Base-by-base conservation (phyloP, 2,797 vertebrate genomes). In the Molossus molossus region DNA sequence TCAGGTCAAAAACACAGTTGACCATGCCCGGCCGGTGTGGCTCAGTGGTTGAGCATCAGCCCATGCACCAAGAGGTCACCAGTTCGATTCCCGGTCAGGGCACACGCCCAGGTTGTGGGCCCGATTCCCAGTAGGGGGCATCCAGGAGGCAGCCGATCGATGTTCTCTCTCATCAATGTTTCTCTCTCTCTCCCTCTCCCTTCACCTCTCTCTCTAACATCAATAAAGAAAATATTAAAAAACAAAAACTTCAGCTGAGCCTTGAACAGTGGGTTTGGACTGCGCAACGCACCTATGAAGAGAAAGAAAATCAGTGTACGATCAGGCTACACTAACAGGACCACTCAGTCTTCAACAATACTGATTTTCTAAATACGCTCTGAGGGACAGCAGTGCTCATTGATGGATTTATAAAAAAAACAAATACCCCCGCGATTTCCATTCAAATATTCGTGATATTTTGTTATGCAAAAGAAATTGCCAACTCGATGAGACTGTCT, bases 251-350 rank as follows among this genome's bases (percentile, higher is more conserved):
- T 50, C 27, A 50, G 80, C 50, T 64, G 80, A 15, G 20, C 62
- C 45, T 67, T 33, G 29, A 53, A 67, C 8, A 53, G 23, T n/a
- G 48, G 13, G 20, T 84, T 53, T 84, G 29, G 67, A 67, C 29
- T 84, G 48, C 53, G 62, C 6, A 3, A 12, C 15, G 17, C 48
- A 67, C 62, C 67, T 53, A 94, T 23, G 96, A 87, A 55, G 83
- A 85, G 86, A 94, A 93, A 67, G 62, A 45, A 29, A 93, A 93
- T 57, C 53, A 5, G 50, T 84, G 50, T 21, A 84, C 70, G 94
- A 87, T 92, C 70, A 94, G 72, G 79, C 75, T 94, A 96, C 94
- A 88, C 65, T 65, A 94, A 96, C 67, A n/a, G 9, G 92, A 89
- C 79, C 62, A 27, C 45, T 95, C 60, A 62, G 90, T 72, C 72